Conservation (phyloP, 2,888 invertebrate genomes). For the Sarcophaga subvicina region DNA sequence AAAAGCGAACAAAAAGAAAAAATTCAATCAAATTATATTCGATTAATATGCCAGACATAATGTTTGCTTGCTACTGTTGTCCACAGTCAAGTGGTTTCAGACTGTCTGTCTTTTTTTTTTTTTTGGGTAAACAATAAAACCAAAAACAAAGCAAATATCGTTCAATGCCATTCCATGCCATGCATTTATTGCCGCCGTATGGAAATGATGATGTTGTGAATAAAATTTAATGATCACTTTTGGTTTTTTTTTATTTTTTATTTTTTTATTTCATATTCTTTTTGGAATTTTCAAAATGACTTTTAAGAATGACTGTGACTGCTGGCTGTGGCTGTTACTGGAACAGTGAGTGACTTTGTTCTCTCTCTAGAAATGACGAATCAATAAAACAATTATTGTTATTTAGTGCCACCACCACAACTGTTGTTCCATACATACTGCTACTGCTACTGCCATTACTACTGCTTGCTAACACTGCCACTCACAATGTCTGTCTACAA, state of each 20-base stretch:
- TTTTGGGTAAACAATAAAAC: not conserved
- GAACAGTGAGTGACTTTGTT: not conserved
- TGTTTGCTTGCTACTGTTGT: conserved; percentile 5
- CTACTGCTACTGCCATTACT: not conserved
- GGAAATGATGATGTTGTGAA: conserved; percentile 34
- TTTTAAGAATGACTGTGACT: too few species aligned
- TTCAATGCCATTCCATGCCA: conserved; percentile 43
- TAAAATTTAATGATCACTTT: conserved; percentile 34
- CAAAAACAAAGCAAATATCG: conserved; percentile 8
- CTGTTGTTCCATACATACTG: not conserved
- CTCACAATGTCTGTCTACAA: not conserved
- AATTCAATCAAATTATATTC: not conserved
- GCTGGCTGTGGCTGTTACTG: too few species aligned
- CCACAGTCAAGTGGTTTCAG: not conserved
- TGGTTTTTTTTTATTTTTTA: not conserved
- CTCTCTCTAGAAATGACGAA: conserved; percentile 31
- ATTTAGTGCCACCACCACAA: conserved; percentile 31
- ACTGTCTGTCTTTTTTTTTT: not conserved
- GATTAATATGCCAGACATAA: conserved; percentile 64
- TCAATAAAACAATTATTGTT: conserved; percentile 66
- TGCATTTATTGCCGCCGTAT: not conserved
- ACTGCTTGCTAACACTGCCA: not conserved
- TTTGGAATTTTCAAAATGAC: not conserved
- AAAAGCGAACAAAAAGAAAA: conserved; percentile 21
- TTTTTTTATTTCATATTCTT: not conserved